Conservation (phyloP, 1,140 invertebrate genomes). For the Drosophila nikananu region DNA sequence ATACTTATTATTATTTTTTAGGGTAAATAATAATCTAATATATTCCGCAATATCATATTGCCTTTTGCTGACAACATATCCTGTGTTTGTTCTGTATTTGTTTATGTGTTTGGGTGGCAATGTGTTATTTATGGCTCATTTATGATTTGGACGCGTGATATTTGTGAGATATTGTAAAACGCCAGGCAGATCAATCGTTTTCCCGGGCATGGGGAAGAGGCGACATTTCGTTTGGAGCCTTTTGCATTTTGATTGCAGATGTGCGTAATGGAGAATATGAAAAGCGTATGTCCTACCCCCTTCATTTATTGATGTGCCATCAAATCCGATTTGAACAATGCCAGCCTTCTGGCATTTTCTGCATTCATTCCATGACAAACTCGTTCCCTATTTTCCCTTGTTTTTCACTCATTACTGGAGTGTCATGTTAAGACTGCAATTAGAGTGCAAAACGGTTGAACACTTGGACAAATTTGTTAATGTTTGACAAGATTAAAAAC, state of each 20-base stretch:
- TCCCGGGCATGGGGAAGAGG: conserved; percentile 6
- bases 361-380: conserved; percentile 22
- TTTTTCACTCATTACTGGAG: conserved; percentile 42
- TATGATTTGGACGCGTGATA: conserved; percentile 79
- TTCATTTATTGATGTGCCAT: conserved; percentile 27
- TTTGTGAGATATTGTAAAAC: conserved; percentile 72
- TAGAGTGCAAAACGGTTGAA: not conserved
- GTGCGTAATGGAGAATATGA: conserved; percentile 27
- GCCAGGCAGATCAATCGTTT: conserved; percentile 29
- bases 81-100: conserved; percentile 29
- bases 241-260: conserved; percentile 50
- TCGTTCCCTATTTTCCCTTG: not conserved
- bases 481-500: too few relatives aligned
- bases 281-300: not conserved
- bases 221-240: conserved; percentile 11
- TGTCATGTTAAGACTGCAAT: conserved; percentile 36
- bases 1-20: not conserved
- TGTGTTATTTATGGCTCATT: conserved; percentile 84
- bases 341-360: conserved; percentile 22
- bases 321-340: conserved; percentile 21
- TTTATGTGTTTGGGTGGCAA: conserved; percentile 61
- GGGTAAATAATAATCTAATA: not conserved
- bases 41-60: not conserved
- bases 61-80: conserved; percentile 19
- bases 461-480: not conserved